phyloP scores from a whole-genome alignment of 2,888 invertebrate species.

The Empis livida region DNA sequence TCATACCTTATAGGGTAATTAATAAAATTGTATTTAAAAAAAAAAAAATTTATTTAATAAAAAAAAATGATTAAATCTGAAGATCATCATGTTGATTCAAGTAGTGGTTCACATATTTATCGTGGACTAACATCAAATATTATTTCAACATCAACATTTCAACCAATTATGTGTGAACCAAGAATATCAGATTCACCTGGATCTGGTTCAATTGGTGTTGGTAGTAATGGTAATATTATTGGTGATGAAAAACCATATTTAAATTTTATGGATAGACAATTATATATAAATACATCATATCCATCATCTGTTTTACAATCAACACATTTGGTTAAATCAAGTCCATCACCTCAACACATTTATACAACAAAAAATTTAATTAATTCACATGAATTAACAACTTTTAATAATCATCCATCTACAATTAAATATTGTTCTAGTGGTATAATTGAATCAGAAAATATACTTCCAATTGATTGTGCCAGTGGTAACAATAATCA shows the following conservation, averaged over 20 bases:
- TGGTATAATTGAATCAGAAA: background rate
- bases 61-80: conserved; percentile 13
- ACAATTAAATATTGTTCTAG: conserved; percentile 35
- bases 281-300: conserved; percentile 5
- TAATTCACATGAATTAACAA: conserved; percentile 13
- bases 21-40: too few species aligned
- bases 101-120: conserved; percentile 16
- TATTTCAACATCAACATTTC: conserved; percentile 23
- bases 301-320: conserved; percentile 5
- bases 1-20: too few species aligned
- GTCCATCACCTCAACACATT: conserved; percentile 14
- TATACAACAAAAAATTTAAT: conserved; percentile 18
- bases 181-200: conserved; percentile 17
- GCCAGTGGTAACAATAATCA: background rate
- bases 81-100: conserved; percentile 12
- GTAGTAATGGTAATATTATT: conserved; percentile 14
- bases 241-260: conserved; percentile 29
- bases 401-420: conserved; percentile 28
- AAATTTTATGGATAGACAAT: conserved; percentile 23
- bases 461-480: background rate
- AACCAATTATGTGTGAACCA: conserved; percentile 19
- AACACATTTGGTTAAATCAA: background rate
- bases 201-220: conserved; percentile 14
- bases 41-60: background rate
- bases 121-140: conserved; percentile 22